Percentiles rank a stretch among this genome's conserved stretches.
Conservation (phyloP, 2,113 vertebrate genomes). For the Pycnonotus jocosus region DNA sequence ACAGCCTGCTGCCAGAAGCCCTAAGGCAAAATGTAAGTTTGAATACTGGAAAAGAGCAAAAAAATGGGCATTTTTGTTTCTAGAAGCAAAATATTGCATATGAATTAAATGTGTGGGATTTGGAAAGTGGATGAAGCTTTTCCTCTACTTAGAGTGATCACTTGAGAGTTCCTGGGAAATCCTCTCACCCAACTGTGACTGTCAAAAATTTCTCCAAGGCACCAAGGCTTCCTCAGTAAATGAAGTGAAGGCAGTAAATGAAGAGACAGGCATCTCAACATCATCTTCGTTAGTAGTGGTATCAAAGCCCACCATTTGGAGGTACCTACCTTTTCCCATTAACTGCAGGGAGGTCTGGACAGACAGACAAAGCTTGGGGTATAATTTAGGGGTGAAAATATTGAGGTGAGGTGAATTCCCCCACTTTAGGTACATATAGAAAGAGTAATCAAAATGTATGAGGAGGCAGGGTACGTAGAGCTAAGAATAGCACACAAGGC, state of each 20-base stretch:
- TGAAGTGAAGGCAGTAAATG: background rate
- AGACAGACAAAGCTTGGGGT: background rate
- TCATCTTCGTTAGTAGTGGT: background rate
- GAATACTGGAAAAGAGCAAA: background rate
- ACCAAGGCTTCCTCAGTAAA: background rate
- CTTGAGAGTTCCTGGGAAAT: background rate
- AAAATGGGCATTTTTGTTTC: background rate
- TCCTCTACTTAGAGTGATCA: background rate
- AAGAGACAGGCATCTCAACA: background rate
- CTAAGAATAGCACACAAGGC: background rate
- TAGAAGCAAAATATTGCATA: background rate
- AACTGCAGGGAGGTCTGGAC: background rate
- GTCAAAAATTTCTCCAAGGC: background rate
- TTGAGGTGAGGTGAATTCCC: background rate
- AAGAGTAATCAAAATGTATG: background rate
- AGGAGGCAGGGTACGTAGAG: background rate
- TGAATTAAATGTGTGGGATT: background rate
- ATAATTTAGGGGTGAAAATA: background rate
- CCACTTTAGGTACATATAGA: background rate
- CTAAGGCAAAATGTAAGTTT: constrained; percentile 23
- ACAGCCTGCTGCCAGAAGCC: background rate
- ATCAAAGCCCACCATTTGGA: background rate
- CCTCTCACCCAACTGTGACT: background rate
- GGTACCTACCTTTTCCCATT: background rate
- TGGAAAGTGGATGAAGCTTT: background rate